phyloP scores from a whole-genome alignment of 2,797 vertebrate genomes.

The Iguana delicatissima region DNA sequence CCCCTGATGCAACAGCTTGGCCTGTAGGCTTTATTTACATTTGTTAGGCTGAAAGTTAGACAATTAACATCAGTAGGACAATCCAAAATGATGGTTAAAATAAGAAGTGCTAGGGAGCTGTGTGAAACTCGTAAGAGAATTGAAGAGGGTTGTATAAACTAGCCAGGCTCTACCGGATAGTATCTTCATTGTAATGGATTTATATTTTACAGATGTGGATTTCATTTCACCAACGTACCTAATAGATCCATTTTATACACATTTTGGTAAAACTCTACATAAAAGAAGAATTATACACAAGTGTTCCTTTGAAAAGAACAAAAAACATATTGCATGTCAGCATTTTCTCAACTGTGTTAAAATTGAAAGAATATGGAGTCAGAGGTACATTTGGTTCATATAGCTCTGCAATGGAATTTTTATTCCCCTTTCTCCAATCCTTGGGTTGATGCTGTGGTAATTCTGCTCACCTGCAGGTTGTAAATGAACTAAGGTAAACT shows the following conservation, averaged over 20 bases:
- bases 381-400: conserved; percentile 41
- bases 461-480: neutral
- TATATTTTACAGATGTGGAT: conserved; percentile 11
- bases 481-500: conserved; percentile 5
- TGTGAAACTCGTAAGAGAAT: conserved; percentile 46
- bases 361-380: neutral
- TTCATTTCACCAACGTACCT: conserved; percentile 42
- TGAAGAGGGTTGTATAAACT: conserved; percentile 42
- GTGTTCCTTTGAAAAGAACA: neutral
- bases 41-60: conserved; percentile 37
- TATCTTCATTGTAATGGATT: neutral
- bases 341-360: neutral
- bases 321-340: neutral
- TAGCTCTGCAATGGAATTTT: conserved; percentile 52
- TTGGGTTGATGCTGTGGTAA: neutral
- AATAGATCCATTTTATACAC: neutral
- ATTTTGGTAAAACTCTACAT: conserved; percentile 4
- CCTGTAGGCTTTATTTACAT: conserved; percentile 24
- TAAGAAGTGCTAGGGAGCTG: conserved; percentile 49
- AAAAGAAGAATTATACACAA: neutral
- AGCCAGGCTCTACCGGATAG: conserved; percentile 1
- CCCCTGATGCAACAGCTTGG: neutral
- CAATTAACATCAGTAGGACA: conserved; percentile 34
- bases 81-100: conserved; percentile 78
- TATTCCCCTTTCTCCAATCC: neutral